phyloP scores from a whole-genome alignment of 2,888 invertebrate species.

The Panzeria rudis region DNA sequence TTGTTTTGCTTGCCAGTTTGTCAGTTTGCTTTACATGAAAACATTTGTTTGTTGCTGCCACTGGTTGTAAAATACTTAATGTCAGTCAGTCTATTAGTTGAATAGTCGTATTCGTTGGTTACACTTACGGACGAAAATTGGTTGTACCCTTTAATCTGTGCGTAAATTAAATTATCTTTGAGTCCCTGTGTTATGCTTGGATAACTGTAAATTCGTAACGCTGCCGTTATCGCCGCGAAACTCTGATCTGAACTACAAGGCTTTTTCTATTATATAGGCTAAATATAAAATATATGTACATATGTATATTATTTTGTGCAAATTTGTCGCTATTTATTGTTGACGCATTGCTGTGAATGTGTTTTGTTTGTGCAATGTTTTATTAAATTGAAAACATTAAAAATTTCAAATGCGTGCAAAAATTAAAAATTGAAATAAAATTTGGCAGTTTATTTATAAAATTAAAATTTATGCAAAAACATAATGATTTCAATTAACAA shows the following conservation, averaged over 20 bases:
- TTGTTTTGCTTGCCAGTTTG: slow-evolving; percentile 49
- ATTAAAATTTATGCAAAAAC: slow-evolving; percentile 36
- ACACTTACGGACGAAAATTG: slow-evolving; percentile 58
- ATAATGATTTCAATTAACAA: background rate
- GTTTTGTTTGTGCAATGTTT: background rate
- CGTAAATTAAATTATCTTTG: slow-evolving; percentile 44
- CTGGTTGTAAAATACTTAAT: slow-evolving; percentile 39
- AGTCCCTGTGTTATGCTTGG: slow-evolving; percentile 57
- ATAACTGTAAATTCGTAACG: slow-evolving; percentile 20
- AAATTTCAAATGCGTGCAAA: slow-evolving; percentile 35
- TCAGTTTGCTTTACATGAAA: slow-evolving; percentile 43
- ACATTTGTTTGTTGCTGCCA: slow-evolving; percentile 52
- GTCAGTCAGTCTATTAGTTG: slow-evolving; percentile 61
- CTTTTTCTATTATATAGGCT: slow-evolving; percentile 48
- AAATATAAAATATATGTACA: background rate
- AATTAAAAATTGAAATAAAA: slow-evolving; percentile 50
- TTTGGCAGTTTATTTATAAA: slow-evolving; percentile 58
- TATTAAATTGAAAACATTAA: slow-evolving; percentile 29
- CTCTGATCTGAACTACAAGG: slow-evolving; percentile 59
- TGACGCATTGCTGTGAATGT: slow-evolving; percentile 4
- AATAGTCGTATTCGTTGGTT: slow-evolving; percentile 57
- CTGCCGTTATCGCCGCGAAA: slow-evolving; percentile 4
- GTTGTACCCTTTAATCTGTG: slow-evolving; percentile 48
- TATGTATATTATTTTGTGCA: slow-evolving; percentile 1
- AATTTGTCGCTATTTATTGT: slow-evolving; percentile 22